These are phyloP conservation scores for Hyposmocoma kahamanoa DNA, from an alignment of 1,140 invertebrate species.

Conservation along the genomic window DNA sequence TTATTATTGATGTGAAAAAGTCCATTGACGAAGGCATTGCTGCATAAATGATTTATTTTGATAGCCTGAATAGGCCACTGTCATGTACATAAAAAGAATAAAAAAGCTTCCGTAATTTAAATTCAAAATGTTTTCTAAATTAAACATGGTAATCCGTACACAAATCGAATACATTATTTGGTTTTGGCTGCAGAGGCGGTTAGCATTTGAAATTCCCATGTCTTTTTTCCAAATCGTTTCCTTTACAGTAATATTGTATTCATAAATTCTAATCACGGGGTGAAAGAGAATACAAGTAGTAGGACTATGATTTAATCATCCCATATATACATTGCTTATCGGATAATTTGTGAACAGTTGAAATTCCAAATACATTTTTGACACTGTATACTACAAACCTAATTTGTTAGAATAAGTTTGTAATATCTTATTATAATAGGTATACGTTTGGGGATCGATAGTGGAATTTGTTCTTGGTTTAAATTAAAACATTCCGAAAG, in stretches of 20 bases:
- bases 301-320: too few relatives aligned
- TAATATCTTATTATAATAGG: too few relatives aligned
- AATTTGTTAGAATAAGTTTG: too few relatives aligned
- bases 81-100: neutral
- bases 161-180: constrained; percentile 58
- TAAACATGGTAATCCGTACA: constrained; percentile 31
- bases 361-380: too few relatives aligned
- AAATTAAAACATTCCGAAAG: too few relatives aligned
- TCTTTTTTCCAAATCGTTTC: constrained; percentile 40
- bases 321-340: too few relatives aligned
- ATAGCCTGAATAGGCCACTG: neutral
- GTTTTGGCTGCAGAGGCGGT: constrained; percentile 29
- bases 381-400: too few relatives aligned
- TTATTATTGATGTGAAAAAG: neutral
- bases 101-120: neutral
- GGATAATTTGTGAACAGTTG: too few relatives aligned
- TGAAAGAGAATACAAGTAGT: too few relatives aligned
- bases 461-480: too few relatives aligned
- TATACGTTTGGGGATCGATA: too few relatives aligned
- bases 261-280: neutral
- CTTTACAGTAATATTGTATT: constrained; percentile 15
- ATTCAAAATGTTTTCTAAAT: neutral
- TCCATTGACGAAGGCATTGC: neutral
- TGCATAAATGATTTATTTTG: neutral
- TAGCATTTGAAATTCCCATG: constrained; percentile 35